Evolutionary conservation across 2,113 vertebrate species (phyloP).

Genomic region (Megalops atlanticus): DNA sequence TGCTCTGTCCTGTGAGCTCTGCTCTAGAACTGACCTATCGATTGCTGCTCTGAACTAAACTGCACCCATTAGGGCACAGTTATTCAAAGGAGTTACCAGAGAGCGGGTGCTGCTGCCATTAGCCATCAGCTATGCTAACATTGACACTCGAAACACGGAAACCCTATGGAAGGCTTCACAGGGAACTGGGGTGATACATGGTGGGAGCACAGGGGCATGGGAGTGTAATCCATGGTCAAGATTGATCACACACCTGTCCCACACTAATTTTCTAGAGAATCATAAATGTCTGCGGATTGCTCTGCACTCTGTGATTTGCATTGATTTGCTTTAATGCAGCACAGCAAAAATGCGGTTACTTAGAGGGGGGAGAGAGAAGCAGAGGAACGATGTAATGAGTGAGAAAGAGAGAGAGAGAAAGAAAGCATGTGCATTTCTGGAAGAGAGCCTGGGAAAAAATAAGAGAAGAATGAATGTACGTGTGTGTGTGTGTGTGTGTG

Average conservation of each 20-base stretch:
- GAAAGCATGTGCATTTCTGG: too few relatives aligned
- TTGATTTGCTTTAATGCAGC: conserved; percentile 8
- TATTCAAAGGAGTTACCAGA: conserved; percentile 47
- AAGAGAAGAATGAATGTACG: background rate
- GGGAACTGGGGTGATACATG: conserved; percentile 30
- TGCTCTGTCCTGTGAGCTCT: background rate
- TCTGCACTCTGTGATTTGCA: conserved; percentile 12
- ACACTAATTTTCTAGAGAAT: conserved; percentile 40
- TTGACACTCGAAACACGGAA: background rate
- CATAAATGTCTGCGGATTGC: conserved; percentile 54
- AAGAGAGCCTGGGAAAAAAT: too few relatives aligned
- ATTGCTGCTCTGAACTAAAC: conserved; percentile 40
- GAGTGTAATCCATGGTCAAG: conserved; percentile 44
- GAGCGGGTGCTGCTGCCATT: conserved; percentile 32
- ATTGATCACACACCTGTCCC: conserved; percentile 44
- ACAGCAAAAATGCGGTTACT: background rate
- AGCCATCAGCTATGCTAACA: conserved; percentile 25
- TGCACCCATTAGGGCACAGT: conserved; percentile 49
- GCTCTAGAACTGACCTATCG: too few relatives aligned
- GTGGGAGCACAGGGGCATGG: conserved; percentile 34
- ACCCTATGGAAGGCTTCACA: conserved; percentile 27
- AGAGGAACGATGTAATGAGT: background rate
- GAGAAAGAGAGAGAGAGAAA: background rate
- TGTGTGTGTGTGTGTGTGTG: background rate
- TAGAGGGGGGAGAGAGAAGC: background rate